phyloP scores from a whole-genome alignment of 2,113 vertebrate genomes.

The Chloroceryle aenea region DNA sequence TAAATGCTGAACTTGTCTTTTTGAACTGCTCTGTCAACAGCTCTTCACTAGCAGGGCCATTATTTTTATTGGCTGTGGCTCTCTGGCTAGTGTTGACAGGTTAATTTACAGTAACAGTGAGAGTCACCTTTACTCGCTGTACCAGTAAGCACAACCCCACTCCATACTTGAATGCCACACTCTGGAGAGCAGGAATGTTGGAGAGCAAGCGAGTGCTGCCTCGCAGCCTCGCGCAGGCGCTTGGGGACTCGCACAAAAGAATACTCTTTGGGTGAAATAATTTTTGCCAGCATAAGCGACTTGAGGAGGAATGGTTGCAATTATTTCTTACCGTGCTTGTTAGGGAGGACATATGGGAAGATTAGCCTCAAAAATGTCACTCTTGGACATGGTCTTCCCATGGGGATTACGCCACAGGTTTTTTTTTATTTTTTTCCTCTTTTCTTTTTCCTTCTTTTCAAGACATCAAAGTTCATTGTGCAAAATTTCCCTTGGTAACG shows the following conservation, averaged over 20 bases:
- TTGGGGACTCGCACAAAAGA: not conserved
- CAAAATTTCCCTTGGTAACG: not conserved
- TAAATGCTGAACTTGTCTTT: conserved; percentile 49
- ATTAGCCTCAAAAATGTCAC: conserved; percentile 56
- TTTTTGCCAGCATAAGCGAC: conserved; percentile 7
- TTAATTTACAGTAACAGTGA: conserved; percentile 59
- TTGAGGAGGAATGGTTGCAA: conserved; percentile 44
- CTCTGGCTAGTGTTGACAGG: conserved; percentile 51
- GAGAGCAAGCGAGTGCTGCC: not conserved
- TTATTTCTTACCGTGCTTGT: conserved; percentile 52
- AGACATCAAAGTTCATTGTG: not conserved
- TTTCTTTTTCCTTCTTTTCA: not conserved
- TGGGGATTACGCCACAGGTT: not conserved
- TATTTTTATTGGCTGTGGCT: conserved; percentile 56
- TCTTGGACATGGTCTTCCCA: conserved; percentile 37
- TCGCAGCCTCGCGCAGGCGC: not conserved
- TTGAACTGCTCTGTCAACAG: conserved; percentile 57
- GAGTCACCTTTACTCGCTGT: conserved; percentile 49
- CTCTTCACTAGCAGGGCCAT: conserved; percentile 35
- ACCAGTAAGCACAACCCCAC: not conserved
- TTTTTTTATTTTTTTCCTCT: not conserved
- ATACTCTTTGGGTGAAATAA: conserved; percentile 26
- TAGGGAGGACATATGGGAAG: conserved; percentile 54
- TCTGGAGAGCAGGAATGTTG: not conserved
- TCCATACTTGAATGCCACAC: not conserved